Conservation (phyloP, 2,113 vertebrate species). For the Danio rerio region DNA sequence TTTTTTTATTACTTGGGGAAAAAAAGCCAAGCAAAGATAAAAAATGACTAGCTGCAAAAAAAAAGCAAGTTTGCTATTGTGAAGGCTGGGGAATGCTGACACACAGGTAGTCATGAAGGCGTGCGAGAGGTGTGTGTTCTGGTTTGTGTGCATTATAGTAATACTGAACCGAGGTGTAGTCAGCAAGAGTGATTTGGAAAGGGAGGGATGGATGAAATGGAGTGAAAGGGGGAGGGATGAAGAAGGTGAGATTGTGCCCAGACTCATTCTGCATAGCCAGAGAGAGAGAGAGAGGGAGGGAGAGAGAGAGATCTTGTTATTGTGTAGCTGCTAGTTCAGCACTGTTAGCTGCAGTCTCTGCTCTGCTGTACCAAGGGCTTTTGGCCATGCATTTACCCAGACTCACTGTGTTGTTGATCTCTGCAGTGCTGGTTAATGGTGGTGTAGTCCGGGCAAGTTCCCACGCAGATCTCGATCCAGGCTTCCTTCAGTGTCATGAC, state of each 20-base stretch:
- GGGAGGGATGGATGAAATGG: slow-evolving; percentile 35
- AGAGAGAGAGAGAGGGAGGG: slow-evolving; percentile 61
- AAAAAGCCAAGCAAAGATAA: too few species aligned
- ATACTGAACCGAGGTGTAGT: slow-evolving; percentile 21
- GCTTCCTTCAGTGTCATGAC: slow-evolving; percentile 63
- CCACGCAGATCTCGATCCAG: slow-evolving; percentile 56
- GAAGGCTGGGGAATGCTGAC: slow-evolving; percentile 48
- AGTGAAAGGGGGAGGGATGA: slow-evolving; percentile 35
- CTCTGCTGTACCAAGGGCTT: slow-evolving; percentile 64
- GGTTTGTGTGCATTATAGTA: slow-evolving; percentile 42
- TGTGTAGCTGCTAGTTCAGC: slow-evolving; percentile 63
- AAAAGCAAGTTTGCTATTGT: neutral
- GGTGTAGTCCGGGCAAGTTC: slow-evolving; percentile 63
- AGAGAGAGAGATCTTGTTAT: slow-evolving; percentile 58
- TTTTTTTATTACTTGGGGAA: too few species aligned
- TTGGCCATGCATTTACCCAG: slow-evolving; percentile 44
- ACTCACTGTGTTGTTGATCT: slow-evolving; percentile 13
- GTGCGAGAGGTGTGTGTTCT: slow-evolving; percentile 51
- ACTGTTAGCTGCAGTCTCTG: slow-evolving; percentile 51
- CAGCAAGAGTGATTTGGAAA: slow-evolving; percentile 28
- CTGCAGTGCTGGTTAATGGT: slow-evolving; percentile 61
- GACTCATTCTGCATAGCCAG: slow-evolving; percentile 46
- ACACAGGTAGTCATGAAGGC: slow-evolving; percentile 43
- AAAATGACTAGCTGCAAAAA: too few species aligned
- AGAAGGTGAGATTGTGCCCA: slow-evolving; percentile 18